Evolutionary conservation across 2,113 vertebrate species (phyloP), one percentile per base, ranked within the genome.

Genomic region (Pungitius pungitius): DNA sequence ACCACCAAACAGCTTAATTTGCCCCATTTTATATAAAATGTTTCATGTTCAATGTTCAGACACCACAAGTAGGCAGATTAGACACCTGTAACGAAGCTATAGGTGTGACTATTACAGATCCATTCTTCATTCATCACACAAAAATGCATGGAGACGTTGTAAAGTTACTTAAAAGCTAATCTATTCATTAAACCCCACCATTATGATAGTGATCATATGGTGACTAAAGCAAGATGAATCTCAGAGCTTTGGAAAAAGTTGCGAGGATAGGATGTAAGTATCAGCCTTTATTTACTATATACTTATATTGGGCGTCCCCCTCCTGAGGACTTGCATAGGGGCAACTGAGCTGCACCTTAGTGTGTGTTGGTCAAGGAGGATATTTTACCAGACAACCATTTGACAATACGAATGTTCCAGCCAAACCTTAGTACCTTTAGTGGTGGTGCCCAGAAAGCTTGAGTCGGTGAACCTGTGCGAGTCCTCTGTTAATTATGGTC

Each of bases 201-300:
- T 99, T 99, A 99, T 99, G 97, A 99, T 99, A 99, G 98, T 99
- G 97, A 98, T 99, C 98, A 99, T 99, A 99, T 99, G 98, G 98
- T 99, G 98, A 99, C 97, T 98, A 99, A 99, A 99, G 96, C 98
- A 97, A 99, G 98, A 99, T 99, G 97, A 99, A 99, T 96, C 96
- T 96, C 96, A 96, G 96, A 98, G 96, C 98, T 99, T 99, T 94
- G 94, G 97, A 96, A 95, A 99, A 98, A 97, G 97, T 98, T 96
- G 95, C 98, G 95, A 96, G 97, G 96, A 97, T 99, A 98, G 96
- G 96, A 99, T 99, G 98, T 99, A 99, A 99, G 98, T 99, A 99
- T 99, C 95, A 98, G 96, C 95, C 96, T 97, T 96, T 94, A 95
- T 97, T 99, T 98, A 88, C 94, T 96, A 92, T 95, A 94, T 97